A percentile compares a stretch with the other conserved stretches of the same genome.
These are phyloP conservation scores for Myotis davidii DNA, from an alignment of 2,113 vertebrate genomes.

Conservation along the genomic window DNA sequence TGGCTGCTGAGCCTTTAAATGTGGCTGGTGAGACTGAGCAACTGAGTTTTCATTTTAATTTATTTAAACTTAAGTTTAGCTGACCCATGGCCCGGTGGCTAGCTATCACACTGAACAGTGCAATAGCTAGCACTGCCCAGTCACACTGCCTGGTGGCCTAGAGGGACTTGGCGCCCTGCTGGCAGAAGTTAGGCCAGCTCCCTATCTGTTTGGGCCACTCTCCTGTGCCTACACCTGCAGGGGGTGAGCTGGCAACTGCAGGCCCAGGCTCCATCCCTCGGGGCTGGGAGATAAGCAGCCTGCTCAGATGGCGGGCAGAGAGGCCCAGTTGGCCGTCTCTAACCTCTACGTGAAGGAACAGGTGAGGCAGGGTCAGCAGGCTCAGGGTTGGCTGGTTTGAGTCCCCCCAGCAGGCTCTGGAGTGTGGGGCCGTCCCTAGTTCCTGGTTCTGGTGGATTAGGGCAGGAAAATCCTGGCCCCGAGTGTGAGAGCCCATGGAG, in stretches of 20 bases:
- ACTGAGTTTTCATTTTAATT: background rate
- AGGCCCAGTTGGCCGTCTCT: background rate
- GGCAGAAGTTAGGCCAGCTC: background rate
- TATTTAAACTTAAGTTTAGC: background rate
- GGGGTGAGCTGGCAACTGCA: background rate
- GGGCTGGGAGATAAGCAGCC: background rate
- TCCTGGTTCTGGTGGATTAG: background rate
- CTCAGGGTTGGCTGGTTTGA: background rate
- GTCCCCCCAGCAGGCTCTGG: background rate
- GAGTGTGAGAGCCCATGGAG: background rate
- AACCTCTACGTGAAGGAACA: background rate
- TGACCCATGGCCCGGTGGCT: background rate
- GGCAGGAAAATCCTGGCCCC: background rate
- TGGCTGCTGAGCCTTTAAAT: background rate
- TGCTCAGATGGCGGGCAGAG: background rate
- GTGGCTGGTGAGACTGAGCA: background rate
- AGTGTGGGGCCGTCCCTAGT: background rate
- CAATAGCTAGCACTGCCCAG: too few species aligned
- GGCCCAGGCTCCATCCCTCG: background rate
- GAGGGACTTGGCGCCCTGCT: background rate
- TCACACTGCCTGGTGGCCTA: rapidly evolving
- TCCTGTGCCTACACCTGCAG: background rate
- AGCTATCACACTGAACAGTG: background rate
- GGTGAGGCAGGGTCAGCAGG: background rate
- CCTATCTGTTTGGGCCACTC: background rate